phyloP scores from a whole-genome alignment of 2,888 invertebrate genomes.

The Hemistola chrysoprasaria region DNA sequence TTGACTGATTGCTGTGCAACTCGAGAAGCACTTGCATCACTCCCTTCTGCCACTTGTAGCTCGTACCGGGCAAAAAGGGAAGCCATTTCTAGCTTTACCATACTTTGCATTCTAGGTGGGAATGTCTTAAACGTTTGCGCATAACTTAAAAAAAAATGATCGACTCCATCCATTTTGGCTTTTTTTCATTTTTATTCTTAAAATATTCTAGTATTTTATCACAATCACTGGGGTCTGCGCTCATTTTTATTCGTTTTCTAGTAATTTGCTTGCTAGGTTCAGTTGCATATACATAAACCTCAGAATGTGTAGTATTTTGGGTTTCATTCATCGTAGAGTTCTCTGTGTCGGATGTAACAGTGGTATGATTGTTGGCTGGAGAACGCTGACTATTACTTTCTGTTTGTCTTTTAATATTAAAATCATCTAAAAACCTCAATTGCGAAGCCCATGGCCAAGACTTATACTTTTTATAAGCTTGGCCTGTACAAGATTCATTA shows the following conservation, averaged over 20 bases:
- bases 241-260: conserved; percentile 9
- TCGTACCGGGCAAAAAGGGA: conserved; percentile 16
- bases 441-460: conserved; percentile 15
- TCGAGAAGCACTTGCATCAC: conserved; percentile 17
- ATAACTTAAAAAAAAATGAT: conserved; percentile 16
- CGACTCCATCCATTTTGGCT: conserved; percentile 12
- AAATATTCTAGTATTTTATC: conserved; percentile 16
- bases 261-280: conserved; percentile 3
- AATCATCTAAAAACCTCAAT: conserved; percentile 5
- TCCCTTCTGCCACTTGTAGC: conserved; percentile 16
- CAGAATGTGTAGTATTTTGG: too few species aligned
- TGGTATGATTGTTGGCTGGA: too few species aligned
- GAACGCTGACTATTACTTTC: conserved; percentile 2
- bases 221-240: conserved; percentile 1
- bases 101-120: conserved; percentile 17
- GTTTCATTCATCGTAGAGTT: too few species aligned
- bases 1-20: conserved; percentile 13
- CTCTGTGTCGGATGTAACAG: too few species aligned
- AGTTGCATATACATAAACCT: too few species aligned
- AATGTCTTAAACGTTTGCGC: conserved; percentile 15
- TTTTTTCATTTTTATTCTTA: conserved; percentile 12
- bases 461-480: conserved; percentile 13
- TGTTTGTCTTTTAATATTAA: background rate
- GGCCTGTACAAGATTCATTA: conserved; percentile 7
- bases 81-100: conserved; percentile 18